These are phyloP conservation scores for Drosophila pandora DNA, from an alignment of 1,140 invertebrate genomes.

Conservation along the genomic window DNA sequence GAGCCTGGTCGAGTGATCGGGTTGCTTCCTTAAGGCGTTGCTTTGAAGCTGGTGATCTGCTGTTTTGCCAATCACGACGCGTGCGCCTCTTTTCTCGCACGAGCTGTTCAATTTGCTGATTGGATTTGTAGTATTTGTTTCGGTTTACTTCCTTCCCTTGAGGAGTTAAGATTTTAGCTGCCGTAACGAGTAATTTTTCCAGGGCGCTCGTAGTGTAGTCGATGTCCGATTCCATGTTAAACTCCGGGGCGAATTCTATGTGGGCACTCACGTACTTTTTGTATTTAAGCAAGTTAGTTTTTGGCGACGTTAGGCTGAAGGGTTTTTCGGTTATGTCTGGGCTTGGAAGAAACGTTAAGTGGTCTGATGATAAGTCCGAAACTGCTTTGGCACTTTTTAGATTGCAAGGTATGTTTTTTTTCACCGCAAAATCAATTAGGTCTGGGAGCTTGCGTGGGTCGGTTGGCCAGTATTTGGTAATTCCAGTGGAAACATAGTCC, in stretches of 20 bases:
- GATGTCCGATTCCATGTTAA: too few relatives aligned
- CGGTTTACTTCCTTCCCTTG: neutral
- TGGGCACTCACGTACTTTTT: too few relatives aligned
- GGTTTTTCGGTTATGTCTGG: too few relatives aligned
- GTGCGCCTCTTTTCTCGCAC: neutral
- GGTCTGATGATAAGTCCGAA: neutral
- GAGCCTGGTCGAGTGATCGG: neutral
- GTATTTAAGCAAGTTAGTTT: neutral
- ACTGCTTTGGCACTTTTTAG: neutral
- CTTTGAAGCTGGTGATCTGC: neutral
- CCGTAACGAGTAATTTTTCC: too few relatives aligned
- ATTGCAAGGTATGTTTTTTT: neutral
- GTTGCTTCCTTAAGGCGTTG: neutral
- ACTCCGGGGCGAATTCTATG: too few relatives aligned
- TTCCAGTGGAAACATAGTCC: too few relatives aligned
- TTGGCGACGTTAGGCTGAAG: too few relatives aligned
- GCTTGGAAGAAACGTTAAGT: neutral
- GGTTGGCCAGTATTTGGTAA: too few relatives aligned
- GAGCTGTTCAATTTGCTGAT: neutral
- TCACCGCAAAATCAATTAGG: slow-evolving; percentile 1
- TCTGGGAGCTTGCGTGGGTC: too few relatives aligned
- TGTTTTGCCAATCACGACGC: neutral
- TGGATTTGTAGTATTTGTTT: neutral
- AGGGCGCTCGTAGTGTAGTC: too few relatives aligned
- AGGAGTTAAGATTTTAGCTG: too few relatives aligned